Evolutionary conservation across 1,140 invertebrate species (phyloP).

Genomic region (Melitaea cinxia): DNA sequence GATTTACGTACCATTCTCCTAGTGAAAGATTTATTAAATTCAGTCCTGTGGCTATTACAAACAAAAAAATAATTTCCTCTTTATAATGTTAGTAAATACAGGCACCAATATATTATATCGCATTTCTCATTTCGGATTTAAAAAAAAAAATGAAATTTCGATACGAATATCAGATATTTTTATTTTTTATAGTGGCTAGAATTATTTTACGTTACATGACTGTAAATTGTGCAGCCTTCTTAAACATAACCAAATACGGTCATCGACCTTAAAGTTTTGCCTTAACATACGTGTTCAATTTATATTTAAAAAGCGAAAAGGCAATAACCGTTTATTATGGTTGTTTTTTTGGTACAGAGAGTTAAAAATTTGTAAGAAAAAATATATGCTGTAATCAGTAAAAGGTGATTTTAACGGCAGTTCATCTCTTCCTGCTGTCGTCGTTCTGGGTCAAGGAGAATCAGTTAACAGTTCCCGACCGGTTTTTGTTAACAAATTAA

Average conservation of each 20-base stretch:
- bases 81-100: no score
- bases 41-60: no score
- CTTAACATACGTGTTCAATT: slow-evolving; percentile 12
- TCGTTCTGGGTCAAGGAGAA: slow-evolving; percentile 65
- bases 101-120: no score
- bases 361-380: neutral
- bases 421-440: slow-evolving; percentile 54
- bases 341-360: neutral
- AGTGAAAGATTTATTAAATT: no score
- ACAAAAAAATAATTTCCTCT: no score
- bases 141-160: no score
- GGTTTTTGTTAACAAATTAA: slow-evolving; percentile 47
- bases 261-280: slow-evolving; percentile 27
- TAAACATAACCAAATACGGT: slow-evolving; percentile 35
- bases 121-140: no score
- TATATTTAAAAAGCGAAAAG: slow-evolving; percentile 17
- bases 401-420: slow-evolving; percentile 34
- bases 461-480: slow-evolving; percentile 57
- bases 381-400: slow-evolving; percentile 21
- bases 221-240: slow-evolving; percentile 18
- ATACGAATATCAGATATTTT: neutral
- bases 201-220: slow-evolving; percentile 20
- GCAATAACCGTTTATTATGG: slow-evolving; percentile 22
- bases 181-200: neutral
- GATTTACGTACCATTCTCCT: no score